phyloP scores from a whole-genome alignment of 2,113 vertebrate genomes.

The Columba livia region DNA sequence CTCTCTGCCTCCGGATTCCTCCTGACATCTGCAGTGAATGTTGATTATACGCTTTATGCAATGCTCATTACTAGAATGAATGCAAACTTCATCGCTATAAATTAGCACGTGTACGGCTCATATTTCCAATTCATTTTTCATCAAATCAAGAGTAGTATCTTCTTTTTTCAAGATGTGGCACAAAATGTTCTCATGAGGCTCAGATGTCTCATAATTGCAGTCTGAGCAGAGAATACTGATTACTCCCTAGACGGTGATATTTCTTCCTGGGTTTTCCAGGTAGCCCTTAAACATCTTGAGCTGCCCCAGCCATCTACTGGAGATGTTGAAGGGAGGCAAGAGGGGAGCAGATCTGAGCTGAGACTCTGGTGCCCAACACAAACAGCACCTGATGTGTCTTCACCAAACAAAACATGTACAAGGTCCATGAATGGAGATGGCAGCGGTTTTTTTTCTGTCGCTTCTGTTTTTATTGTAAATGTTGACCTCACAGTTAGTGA shows the following conservation, averaged over 20 bases:
- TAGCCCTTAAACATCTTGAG: neutral
- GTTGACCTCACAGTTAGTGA: neutral
- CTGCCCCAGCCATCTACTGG: neutral
- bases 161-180: slow-evolving; percentile 6
- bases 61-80: slow-evolving; percentile 46
- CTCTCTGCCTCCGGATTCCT: slow-evolving; percentile 23
- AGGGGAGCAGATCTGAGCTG: neutral
- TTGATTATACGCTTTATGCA: slow-evolving; percentile 18
- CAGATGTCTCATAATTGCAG: neutral
- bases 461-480: slow-evolving; percentile 21
- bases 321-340: neutral
- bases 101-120: neutral
- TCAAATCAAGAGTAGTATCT: slow-evolving; percentile 31
- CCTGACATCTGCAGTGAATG: slow-evolving; percentile 22
- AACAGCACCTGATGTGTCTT: neutral
- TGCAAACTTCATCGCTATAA: slow-evolving; percentile 21
- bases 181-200: neutral
- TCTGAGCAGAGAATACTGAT: neutral
- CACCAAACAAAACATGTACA: slow-evolving; percentile 47
- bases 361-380: neutral
- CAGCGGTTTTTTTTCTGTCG: slow-evolving; percentile 20
- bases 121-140: slow-evolving; percentile 31
- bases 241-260: neutral
- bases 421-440: neutral
- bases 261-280: neutral